Base-by-base conservation (phyloP, 1,140 invertebrate genomes). In the Drosophila virilis region DNA sequence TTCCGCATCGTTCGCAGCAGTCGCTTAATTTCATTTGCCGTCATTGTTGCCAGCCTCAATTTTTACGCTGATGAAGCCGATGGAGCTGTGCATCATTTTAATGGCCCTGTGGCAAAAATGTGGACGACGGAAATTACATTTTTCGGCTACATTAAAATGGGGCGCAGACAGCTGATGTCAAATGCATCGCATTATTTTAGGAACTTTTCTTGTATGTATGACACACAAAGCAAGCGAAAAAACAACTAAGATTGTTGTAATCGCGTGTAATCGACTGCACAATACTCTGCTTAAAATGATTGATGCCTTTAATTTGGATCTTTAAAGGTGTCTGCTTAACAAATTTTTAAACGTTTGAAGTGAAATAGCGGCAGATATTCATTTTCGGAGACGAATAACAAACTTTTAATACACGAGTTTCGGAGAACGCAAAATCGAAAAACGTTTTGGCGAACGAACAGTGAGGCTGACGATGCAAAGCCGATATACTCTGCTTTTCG, bases 41-140 rank as follows among this genome's bases (percentile, higher is more conserved):
- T 78, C 78, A 72, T 80, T 85, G 77, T 80, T 71, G 74, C 65
- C 59, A 51, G 76, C 52, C 57, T 42, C 77, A 68, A 61, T 57
- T 89, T 86, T 88, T 78, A 89, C 66, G 80, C 80, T 89, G 84
- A 90, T 86, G 83, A 83, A 74, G 58, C 77, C 72, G 76, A 71
- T 90, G 85, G 85, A 90, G 81, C 81, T 89, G 85, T 86, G 80
- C 80, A 90, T 78, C 72, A 60, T 59, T 90, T 90, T 86, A 77
- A 85, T 82, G 61, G 71, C 48, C 13, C 59, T 50, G 65, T 60
- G 46, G 71, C 65, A 78, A 85, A 78, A 85, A 77, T 60, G 66
- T 72, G 51, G 58, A 70, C 67, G 61, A 46, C 80, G 81, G 89
- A 91, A 91, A 89, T 91, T 91, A 91, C 83, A 76, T 91, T 91